Percentiles rank a stretch among this genome's conserved stretches.
phyloP scores from a whole-genome alignment of 2,797 vertebrate species.

The Labeo calbasu region DNA sequence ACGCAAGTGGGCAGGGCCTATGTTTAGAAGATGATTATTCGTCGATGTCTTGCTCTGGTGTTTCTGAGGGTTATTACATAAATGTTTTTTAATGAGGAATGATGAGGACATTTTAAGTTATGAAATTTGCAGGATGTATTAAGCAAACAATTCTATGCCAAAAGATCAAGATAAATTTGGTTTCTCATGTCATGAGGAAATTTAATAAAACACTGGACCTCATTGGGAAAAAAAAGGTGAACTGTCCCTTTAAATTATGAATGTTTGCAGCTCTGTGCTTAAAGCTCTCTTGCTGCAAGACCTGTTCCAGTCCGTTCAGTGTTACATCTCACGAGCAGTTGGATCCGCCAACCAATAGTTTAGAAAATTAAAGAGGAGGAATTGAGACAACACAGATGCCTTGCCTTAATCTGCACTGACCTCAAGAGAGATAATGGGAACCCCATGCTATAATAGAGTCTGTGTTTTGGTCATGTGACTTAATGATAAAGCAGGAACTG shows the following conservation, averaged over 20 bases:
- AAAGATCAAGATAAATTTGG: no score
- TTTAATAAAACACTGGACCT: background rate
- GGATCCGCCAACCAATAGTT: background rate
- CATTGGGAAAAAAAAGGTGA: background rate
- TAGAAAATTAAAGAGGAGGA: background rate
- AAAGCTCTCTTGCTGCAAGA: background rate
- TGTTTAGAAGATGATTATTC: no score
- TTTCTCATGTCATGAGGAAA: no score
- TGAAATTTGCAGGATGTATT: no score
- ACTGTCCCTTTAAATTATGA: background rate
- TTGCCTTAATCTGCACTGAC: constrained; percentile 28
- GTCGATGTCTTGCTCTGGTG: no score
- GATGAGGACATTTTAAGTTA: no score
- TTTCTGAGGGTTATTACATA: no score
- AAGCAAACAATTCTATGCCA: no score
- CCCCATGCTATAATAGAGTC: constrained; percentile 7
- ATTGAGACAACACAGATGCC: background rate
- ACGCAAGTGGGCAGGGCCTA: no score
- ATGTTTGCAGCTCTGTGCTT: background rate
- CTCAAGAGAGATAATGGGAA: constrained; percentile 20
- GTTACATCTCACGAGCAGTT: background rate
- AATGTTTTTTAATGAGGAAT: no score
- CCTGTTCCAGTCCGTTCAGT: background rate
- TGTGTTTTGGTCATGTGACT: constrained; percentile 14
- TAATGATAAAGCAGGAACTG: constrained; percentile 33